These are phyloP conservation scores for Nephrotoma guestfalica DNA, from an alignment of 2,888 invertebrate genomes.

Conservation along the genomic window DNA sequence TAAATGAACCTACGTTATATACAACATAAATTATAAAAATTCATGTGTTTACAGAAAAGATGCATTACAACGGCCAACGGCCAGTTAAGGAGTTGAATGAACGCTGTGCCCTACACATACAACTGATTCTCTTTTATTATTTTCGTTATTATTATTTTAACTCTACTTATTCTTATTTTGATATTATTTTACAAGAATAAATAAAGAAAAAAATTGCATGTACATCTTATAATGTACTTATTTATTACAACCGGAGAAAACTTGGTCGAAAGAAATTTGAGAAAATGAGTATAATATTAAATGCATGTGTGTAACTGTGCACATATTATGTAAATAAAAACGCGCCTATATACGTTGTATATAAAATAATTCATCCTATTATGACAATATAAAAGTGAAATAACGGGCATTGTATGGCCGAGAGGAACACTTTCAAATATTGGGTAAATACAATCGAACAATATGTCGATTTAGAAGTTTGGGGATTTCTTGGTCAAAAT, in stretches of 20 bases:
- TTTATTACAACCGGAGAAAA: neutral
- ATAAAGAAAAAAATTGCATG: neutral
- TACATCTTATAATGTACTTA: slow-evolving; percentile 3
- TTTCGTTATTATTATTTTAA: slow-evolving; percentile 1
- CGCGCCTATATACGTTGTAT: too few relatives aligned
- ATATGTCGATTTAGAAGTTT: too few relatives aligned
- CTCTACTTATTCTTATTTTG: neutral
- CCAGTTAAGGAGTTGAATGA: slow-evolving; percentile 20
- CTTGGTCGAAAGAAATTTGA: neutral
- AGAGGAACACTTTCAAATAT: too few relatives aligned
- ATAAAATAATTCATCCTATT: too few relatives aligned
- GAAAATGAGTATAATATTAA: neutral
- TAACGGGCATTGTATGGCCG: too few relatives aligned
- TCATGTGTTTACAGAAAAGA: slow-evolving; percentile 9
- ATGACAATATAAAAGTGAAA: too few relatives aligned
- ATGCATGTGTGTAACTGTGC: neutral
- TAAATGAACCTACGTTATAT: neutral
- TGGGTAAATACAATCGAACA: too few relatives aligned
- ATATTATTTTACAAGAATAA: slow-evolving; percentile 1
- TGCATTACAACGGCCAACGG: slow-evolving; percentile 20
- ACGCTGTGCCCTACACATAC: slow-evolving; percentile 20
- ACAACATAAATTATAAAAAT: neutral
- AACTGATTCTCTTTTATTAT: slow-evolving; percentile 4
- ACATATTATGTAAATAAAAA: too few relatives aligned
- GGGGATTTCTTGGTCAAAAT: too few relatives aligned